phyloP scores from a whole-genome alignment of 1,140 invertebrate species.

The Macrobrachium nipponense region DNA sequence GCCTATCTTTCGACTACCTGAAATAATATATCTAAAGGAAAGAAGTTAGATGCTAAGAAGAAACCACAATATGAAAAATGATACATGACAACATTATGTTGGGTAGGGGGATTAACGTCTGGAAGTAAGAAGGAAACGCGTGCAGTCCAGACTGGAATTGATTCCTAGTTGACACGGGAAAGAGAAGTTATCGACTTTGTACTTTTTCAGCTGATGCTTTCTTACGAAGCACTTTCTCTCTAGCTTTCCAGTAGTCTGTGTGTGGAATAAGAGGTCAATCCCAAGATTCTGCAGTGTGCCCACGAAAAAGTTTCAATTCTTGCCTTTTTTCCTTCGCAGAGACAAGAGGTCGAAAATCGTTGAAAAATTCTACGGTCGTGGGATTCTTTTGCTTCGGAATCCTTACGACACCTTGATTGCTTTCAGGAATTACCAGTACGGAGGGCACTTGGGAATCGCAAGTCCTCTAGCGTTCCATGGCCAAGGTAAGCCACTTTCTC shows the following conservation, averaged over 20 bases:
- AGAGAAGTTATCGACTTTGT: too few species aligned
- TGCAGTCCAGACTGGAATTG: too few species aligned
- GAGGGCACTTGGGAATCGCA: slow-evolving; percentile 56
- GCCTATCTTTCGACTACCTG: not conserved
- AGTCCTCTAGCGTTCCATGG: slow-evolving; percentile 48
- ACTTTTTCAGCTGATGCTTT: too few species aligned
- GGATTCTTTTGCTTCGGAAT: slow-evolving; percentile 56
- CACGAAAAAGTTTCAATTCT: not conserved
- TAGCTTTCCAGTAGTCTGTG: not conserved
- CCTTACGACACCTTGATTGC: slow-evolving; percentile 63
- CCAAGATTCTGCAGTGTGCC: not conserved
- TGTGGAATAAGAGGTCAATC: not conserved
- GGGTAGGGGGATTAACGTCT: too few species aligned
- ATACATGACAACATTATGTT: too few species aligned
- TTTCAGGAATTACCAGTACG: slow-evolving; percentile 60
- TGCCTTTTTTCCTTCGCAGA: not conserved
- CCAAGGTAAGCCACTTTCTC: slow-evolving; percentile 24
- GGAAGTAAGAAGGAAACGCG: too few species aligned
- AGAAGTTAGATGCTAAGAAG: too few species aligned
- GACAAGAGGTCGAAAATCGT: slow-evolving; percentile 32
- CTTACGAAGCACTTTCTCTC: not conserved
- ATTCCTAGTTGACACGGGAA: too few species aligned
- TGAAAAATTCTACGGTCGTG: slow-evolving; percentile 53
- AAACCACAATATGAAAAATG: too few species aligned
- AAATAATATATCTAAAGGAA: not conserved